These are phyloP conservation scores for Lottia gigantea DNA, from an alignment of 2,888 invertebrate genomes.

Conservation along the genomic window DNA sequence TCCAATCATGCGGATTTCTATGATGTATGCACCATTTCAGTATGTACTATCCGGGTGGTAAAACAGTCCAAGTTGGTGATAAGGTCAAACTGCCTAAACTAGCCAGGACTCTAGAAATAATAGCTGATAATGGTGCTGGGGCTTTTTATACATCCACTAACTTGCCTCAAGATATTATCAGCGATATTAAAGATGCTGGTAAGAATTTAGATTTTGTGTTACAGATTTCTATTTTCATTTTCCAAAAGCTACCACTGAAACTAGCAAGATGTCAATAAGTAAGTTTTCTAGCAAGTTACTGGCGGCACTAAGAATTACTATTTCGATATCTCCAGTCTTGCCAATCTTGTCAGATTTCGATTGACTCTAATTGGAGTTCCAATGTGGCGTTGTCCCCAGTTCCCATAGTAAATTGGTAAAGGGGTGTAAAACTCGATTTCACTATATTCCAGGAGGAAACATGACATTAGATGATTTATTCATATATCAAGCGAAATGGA, in stretches of 20 bases:
- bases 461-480: conserved; percentile 50
- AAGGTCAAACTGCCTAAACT: conserved; percentile 71
- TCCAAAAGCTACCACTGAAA: too few species aligned
- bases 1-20: too few species aligned
- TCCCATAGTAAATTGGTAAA: too few species aligned
- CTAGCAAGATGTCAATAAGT: too few species aligned
- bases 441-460: conserved; percentile 46
- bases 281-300: too few species aligned
- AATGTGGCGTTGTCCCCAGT: too few species aligned
- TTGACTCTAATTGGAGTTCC: too few species aligned
- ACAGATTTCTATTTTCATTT: too few species aligned
- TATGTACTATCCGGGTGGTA: conserved; percentile 15
- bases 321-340: too few species aligned
- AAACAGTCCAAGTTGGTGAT: conserved; percentile 29
- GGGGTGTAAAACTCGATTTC: background rate
- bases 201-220: background rate
- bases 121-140: conserved; percentile 77
- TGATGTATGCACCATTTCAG: background rate
- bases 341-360: too few species aligned
- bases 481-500: conserved; percentile 35
- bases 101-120: conserved; percentile 79
- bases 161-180: conserved; percentile 76
- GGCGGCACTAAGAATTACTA: too few species aligned
- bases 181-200: conserved; percentile 77
- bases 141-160: conserved; percentile 80